Base-by-base conservation (phyloP, 2,888 invertebrate genomes). In the Scaptomyza caliginosa region DNA sequence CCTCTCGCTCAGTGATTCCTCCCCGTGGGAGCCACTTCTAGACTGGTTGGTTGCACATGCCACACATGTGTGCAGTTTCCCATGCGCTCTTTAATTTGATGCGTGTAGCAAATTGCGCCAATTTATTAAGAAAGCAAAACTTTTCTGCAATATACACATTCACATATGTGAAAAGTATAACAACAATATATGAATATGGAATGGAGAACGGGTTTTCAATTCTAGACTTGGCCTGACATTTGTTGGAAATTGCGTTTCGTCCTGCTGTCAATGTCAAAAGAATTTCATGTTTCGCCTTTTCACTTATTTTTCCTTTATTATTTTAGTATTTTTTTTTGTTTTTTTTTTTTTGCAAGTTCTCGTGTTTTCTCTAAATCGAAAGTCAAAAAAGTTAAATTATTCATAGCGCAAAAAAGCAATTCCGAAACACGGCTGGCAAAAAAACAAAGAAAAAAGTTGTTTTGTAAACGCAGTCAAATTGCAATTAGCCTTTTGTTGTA, bases 371-470 rank as follows among this genome's bases (percentile, higher is more conserved):
- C 74, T 56, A 83, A 80, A 80, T 80, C 84, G 77, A 81, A 85
- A 85, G 80, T 79, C 83, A 75, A 75, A 86, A 86, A 82, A 82
- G 84, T 83, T 83, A 84, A 83, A 83, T 83, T 86, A 83, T 83
- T 81, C 85, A 83, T 84, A 66, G 83, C 71, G 74, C 71, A 63
- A 76, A 78, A 81, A 81, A 74, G 83, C 77, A 86, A 83, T 86
- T 81, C 81, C 45, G 60, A 64, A 75, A 48, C 56, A 64, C 46
- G 45, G 39, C 60, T 67, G 45, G 54, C 57, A 51, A 75, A 73
- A 66, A 72, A 49, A 55, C 52, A 73, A 74, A 76, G 71, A n/a
- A n/a, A n/a, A n/a, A 48, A 21, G 4, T 4, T 34, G 16, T 77
- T 79, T 81, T 75, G 75, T 72, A 85, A 81, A 76, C 82, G 83